Percentiles rank a stretch among this genome's conserved stretches.
phyloP scores from a whole-genome alignment of 2,888 invertebrate genomes.

The Seira sanloemensis region DNA sequence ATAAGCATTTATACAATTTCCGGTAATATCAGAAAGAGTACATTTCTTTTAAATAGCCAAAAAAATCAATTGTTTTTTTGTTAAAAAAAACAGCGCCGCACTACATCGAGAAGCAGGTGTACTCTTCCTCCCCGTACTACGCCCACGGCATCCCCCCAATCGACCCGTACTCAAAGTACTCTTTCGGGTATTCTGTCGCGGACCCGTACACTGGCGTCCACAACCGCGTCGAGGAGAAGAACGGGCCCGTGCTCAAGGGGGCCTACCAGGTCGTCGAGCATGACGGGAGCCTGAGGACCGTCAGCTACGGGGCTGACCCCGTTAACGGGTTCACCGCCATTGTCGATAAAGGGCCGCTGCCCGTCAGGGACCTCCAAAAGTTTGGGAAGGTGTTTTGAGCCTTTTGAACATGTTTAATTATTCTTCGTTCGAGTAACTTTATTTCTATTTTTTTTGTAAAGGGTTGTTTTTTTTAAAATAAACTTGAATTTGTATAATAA shows the following conservation, averaged over 20 bases:
- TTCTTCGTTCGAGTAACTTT: too few species aligned
- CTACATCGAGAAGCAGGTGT: conserved; percentile 2
- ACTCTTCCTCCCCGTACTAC: not conserved
- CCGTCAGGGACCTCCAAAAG: conserved; percentile 52
- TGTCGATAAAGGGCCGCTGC: conserved; percentile 57
- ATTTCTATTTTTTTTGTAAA: too few species aligned
- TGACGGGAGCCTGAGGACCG: conserved; percentile 52
- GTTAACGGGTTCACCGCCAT: conserved; percentile 49
- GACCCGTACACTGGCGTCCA: conserved; percentile 55
- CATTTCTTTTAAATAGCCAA: not conserved
- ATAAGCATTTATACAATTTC: too few species aligned
- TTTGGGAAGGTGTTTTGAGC: conserved; percentile 18
- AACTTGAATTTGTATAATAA: too few species aligned
- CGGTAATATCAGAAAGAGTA: too few species aligned
- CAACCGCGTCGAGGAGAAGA: conserved; percentile 44
- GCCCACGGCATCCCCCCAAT: conserved; percentile 9
- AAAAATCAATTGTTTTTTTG: not conserved
- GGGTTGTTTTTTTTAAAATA: too few species aligned
- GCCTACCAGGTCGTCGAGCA: conserved; percentile 53
- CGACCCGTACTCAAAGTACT: conserved; percentile 45
- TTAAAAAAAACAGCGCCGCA: too few species aligned
- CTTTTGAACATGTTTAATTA: too few species aligned
- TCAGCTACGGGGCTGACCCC: conserved; percentile 53
- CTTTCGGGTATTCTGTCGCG: conserved; percentile 54
- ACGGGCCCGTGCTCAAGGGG: conserved; percentile 56